Evolutionary conservation across 1,140 invertebrate genomes (phyloP).

Genomic region (Heterodera carotae): DNA sequence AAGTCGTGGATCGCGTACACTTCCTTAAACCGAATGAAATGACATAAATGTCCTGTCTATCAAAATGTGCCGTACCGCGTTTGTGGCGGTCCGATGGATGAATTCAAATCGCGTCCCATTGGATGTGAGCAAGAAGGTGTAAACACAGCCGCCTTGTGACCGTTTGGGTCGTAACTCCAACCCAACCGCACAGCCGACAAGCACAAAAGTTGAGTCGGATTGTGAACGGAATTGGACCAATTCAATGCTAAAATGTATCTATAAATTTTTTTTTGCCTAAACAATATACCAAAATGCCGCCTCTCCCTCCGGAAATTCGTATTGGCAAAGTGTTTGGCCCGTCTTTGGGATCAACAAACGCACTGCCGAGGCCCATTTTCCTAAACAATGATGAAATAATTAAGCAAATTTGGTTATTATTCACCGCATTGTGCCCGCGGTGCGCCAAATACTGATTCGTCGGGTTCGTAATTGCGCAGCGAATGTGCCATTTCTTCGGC

Average conservation of each 20-base stretch:
- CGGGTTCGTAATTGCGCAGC: conserved; percentile 89
- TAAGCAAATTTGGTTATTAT: conserved; percentile 82
- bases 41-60: conserved; percentile 21
- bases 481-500: conserved; percentile 95
- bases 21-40: conserved; percentile 60
- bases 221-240: conserved; percentile 76
- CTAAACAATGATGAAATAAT: conserved; percentile 82
- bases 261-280: background rate
- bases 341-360: conserved; percentile 85
- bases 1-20: conserved; percentile 85
- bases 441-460: conserved; percentile 88
- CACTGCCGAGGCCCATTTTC: conserved; percentile 94
- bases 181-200: conserved; percentile 87
- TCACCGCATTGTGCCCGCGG: conserved; percentile 91
- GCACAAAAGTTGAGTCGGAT: conserved; percentile 74
- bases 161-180: conserved; percentile 83
- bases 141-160: conserved; percentile 78
- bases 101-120: conserved; percentile 79
- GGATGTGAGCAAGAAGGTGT: conserved; percentile 75
- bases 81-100: conserved; percentile 88
- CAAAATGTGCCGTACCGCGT: conserved; percentile 77
- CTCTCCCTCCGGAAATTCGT: conserved; percentile 91
- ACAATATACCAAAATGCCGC: conserved; percentile 78
- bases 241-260: conserved; percentile 70
- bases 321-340: conserved; percentile 78